Conservation (phyloP, 2,797 vertebrate species). For the Agapornis canus region DNA sequence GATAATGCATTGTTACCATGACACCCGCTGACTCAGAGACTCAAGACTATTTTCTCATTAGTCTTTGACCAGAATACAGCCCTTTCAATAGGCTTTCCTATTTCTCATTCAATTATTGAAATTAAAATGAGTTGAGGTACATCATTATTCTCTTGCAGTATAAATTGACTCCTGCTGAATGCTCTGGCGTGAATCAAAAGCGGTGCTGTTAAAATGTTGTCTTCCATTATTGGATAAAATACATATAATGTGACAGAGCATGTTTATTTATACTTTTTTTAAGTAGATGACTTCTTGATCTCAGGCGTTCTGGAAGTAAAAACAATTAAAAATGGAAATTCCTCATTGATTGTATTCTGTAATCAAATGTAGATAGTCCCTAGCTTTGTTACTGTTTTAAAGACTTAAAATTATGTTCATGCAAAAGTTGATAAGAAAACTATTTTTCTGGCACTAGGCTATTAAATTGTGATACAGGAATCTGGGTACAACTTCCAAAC, state of each 20-base stretch:
- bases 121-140: constrained; percentile 73
- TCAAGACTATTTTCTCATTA: constrained; percentile 77
- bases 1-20: constrained; percentile 78
- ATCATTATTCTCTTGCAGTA: constrained; percentile 70
- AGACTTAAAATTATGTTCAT: not conserved
- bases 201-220: constrained; percentile 12
- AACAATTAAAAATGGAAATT: not conserved
- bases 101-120: constrained; percentile 76
- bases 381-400: not conserved
- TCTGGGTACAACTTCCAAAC: not conserved
- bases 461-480: not conserved
- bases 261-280: not conserved
- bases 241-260: not conserved
- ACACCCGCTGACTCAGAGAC: constrained; percentile 68
- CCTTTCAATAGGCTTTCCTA: constrained; percentile 71
- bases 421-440: not conserved
- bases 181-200: constrained; percentile 45
- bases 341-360: not conserved
- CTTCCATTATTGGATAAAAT: not conserved
- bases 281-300: not conserved
- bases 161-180: constrained; percentile 62
- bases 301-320: not conserved
- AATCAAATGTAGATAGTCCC: not conserved
- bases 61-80: constrained; percentile 73
- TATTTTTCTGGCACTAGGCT: not conserved